A percentile compares a stretch with the other conserved stretches of the same genome.
phyloP scores from a whole-genome alignment of 2,113 vertebrate species.

The Chaetops frenatus region DNA sequence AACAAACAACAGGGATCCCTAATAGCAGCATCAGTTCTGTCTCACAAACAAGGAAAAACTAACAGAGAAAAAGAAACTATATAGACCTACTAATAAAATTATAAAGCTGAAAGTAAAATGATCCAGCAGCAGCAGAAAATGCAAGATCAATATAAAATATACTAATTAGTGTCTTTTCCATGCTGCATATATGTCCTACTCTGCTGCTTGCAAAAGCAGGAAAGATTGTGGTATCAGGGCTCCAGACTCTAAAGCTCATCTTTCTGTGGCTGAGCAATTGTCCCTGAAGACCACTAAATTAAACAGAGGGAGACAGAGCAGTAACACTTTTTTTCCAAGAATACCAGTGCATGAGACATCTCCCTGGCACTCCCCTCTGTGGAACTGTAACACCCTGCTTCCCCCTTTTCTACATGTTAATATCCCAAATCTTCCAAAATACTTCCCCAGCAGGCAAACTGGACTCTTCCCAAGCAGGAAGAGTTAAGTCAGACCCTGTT shows the following conservation, averaged over 20 bases:
- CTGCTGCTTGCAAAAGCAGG: background rate
- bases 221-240: background rate
- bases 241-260: background rate
- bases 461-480: background rate
- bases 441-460: rapidly evolving
- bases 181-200: background rate
- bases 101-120: background rate
- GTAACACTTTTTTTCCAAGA: background rate
- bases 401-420: background rate
- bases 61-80: background rate
- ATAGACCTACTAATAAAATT: background rate
- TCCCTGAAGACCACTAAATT: background rate
- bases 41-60: background rate
- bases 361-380: background rate
- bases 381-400: background rate
- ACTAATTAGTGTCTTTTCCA: background rate
- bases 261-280: background rate
- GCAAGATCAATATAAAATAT: constrained; percentile 12
- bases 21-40: background rate
- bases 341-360: background rate
- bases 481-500: background rate
- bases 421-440: background rate
- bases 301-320: background rate
- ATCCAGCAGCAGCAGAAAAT: background rate
- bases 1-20: background rate